Evolutionary conservation across 2,113 vertebrate genomes (phyloP).

Genomic region (Erythrocercus mccallii): DNA sequence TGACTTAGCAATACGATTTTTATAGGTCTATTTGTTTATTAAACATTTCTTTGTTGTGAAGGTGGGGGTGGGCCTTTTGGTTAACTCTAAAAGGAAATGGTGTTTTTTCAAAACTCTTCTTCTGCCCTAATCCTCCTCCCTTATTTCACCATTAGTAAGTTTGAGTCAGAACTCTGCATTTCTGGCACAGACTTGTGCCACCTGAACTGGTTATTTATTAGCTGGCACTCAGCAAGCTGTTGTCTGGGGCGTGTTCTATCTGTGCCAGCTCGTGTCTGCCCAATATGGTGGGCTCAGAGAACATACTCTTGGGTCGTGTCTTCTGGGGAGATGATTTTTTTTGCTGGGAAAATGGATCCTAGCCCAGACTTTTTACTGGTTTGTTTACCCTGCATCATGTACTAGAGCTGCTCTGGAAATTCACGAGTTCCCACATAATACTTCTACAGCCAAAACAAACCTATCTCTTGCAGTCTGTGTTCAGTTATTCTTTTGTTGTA

Average conservation of each 20-base stretch:
- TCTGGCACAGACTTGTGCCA: background rate
- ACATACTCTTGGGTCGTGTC: background rate
- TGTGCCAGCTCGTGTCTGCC: conserved; percentile 16
- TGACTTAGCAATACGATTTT: background rate
- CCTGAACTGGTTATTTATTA: conserved; percentile 40
- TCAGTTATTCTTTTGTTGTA: background rate
- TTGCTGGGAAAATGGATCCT: background rate
- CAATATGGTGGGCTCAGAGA: background rate
- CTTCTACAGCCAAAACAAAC: background rate
- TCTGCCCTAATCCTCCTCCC: background rate
- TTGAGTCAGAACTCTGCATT: background rate
- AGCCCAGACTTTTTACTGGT: background rate
- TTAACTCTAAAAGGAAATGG: background rate
- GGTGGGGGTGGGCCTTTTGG: background rate
- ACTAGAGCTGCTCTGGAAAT: background rate
- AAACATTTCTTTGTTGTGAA: background rate
- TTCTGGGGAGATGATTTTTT: background rate
- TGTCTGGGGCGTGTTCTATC: background rate
- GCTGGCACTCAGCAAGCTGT: conserved; percentile 1
- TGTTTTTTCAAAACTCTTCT: background rate
- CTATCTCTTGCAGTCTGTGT: background rate
- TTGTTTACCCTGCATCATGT: background rate
- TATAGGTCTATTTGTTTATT: background rate
- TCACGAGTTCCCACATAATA: background rate
- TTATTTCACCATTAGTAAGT: background rate